Evolutionary conservation across 2,797 vertebrate species (phyloP).

Genomic region (Nannoperca australis): DNA sequence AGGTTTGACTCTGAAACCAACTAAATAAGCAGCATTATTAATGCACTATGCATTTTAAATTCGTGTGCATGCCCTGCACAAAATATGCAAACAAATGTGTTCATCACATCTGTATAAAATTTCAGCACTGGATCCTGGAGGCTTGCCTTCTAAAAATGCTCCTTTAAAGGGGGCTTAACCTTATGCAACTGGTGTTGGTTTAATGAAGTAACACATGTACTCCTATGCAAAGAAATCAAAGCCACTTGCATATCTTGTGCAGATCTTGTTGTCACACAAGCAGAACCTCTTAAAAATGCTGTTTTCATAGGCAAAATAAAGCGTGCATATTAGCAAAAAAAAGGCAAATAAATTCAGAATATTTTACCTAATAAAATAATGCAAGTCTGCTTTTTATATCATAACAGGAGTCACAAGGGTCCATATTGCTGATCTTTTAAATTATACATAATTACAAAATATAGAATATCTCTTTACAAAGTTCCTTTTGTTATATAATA

Average conservation of each 20-base stretch:
- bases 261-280: slow-evolving; percentile 83
- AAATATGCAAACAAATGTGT: slow-evolving; percentile 78
- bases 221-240: slow-evolving; percentile 69
- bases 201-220: slow-evolving; percentile 55
- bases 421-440: slow-evolving; percentile 98
- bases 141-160: slow-evolving; percentile 63
- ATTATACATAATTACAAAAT: slow-evolving; percentile 99
- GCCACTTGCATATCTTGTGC: slow-evolving; percentile 85
- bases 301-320: slow-evolving; percentile 78
- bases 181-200: slow-evolving; percentile 68
- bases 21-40: slow-evolving; percentile 84
- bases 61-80: slow-evolving; percentile 74
- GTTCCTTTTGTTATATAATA: slow-evolving; percentile 90
- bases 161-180: slow-evolving; percentile 66
- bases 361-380: slow-evolving; percentile 90
- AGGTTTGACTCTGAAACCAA: slow-evolving; percentile 72
- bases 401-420: slow-evolving; percentile 90
- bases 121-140: slow-evolving; percentile 63
- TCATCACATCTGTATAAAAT: slow-evolving; percentile 62
- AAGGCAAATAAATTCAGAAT: slow-evolving; percentile 85
- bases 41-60: slow-evolving; percentile 80
- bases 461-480: slow-evolving; percentile 99
- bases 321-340: slow-evolving; percentile 78
- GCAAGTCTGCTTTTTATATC: slow-evolving; percentile 80
- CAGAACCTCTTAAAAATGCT: slow-evolving; percentile 83